phyloP scores from a whole-genome alignment of 2,113 vertebrate genomes.

The Forbesichthys papilliferus region DNA sequence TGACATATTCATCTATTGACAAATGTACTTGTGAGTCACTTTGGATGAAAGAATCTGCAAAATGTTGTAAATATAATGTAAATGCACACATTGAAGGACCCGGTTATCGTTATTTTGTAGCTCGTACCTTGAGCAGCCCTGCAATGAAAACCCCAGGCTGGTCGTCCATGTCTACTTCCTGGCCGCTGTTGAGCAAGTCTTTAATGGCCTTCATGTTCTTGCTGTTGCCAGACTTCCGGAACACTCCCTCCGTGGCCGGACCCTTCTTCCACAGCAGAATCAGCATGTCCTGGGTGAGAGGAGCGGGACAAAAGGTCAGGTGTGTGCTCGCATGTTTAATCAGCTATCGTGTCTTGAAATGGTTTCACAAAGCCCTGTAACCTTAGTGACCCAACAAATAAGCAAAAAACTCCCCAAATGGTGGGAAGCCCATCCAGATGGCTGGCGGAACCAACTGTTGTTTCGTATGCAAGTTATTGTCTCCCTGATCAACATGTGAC shows the following conservation, averaged over 20 bases:
- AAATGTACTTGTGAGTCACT: too few relatives aligned
- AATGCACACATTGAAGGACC: background rate
- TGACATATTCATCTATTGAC: too few relatives aligned
- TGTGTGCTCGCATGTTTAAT: background rate
- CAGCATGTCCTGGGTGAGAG: slow-evolving; percentile 81
- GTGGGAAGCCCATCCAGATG: too few relatives aligned
- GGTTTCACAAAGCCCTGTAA: too few relatives aligned
- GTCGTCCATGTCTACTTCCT: slow-evolving; percentile 75
- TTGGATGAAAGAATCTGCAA: too few relatives aligned
- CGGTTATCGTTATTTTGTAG: background rate
- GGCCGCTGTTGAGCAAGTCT: slow-evolving; percentile 83
- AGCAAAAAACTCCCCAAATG: too few relatives aligned
- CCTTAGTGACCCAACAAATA: too few relatives aligned
- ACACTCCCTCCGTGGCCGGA: slow-evolving; percentile 88
- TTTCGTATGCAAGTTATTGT: background rate
- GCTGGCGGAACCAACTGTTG: background rate
- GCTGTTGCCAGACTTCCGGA: slow-evolving; percentile 86
- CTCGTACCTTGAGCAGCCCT: slow-evolving; percentile 87
- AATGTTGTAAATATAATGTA: too few relatives aligned
- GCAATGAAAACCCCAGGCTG: slow-evolving; percentile 85
- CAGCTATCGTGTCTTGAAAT: too few relatives aligned
- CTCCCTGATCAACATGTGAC: background rate
- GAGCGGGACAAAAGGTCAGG: background rate
- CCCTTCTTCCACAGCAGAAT: slow-evolving; percentile 82
- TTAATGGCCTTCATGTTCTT: slow-evolving; percentile 86